Conservation (phyloP, 2,888 invertebrate species). For the Geophilus truncorum region DNA sequence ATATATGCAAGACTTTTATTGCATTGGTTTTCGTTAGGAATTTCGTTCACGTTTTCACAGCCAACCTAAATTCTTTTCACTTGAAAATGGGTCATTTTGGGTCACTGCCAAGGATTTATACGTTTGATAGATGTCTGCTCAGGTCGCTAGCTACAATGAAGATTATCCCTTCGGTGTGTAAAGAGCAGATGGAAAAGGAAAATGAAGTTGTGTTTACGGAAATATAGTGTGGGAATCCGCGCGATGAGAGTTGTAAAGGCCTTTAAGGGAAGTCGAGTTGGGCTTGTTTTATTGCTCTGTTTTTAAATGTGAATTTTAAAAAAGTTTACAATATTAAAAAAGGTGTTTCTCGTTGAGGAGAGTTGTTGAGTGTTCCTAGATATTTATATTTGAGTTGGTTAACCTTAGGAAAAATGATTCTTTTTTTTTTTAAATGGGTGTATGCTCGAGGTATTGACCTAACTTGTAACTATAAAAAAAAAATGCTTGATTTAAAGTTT, state of each 20-base stretch:
- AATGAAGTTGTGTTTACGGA: not conserved
- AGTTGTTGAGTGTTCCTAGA: not conserved
- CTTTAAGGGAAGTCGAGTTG: too few relatives aligned
- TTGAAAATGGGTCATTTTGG: not conserved
- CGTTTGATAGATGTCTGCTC: not conserved
- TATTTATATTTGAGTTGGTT: not conserved
- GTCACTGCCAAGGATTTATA: constrained; percentile 15
- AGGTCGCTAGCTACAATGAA: not conserved
- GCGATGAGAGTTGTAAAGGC: too few relatives aligned
- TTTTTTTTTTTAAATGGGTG: not conserved
- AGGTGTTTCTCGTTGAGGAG: not conserved
- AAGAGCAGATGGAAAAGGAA: not conserved
- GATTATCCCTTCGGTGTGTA: not conserved
- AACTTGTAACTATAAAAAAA: not conserved
- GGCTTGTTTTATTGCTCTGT: too few relatives aligned
- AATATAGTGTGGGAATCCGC: not conserved
- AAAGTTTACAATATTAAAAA: too few relatives aligned
- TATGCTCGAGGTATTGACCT: not conserved
- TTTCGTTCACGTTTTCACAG: not conserved
- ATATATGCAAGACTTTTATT: too few relatives aligned
- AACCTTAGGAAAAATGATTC: not conserved
- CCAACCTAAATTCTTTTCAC: constrained; percentile 5
- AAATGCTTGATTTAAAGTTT: not conserved
- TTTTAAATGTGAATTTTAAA: too few relatives aligned
- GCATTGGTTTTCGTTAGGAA: not conserved